Percentiles rank a stretch among this genome's conserved stretches.
Evolutionary conservation across 2,113 vertebrate species (phyloP).

Genomic region (Erinaceus europaeus): DNA sequence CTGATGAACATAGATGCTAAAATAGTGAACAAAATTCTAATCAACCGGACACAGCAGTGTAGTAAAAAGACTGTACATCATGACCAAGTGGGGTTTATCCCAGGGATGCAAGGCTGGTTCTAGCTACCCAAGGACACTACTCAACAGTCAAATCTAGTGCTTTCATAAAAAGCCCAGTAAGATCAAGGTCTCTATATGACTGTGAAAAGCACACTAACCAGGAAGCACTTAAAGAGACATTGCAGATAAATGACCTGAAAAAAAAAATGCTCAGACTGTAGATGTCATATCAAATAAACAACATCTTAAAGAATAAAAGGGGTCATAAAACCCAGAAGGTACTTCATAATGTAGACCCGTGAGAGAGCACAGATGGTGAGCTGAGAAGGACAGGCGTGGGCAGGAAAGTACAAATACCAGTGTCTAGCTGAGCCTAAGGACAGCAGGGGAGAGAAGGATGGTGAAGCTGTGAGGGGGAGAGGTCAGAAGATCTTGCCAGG

Average conservation of each 20-base stretch:
- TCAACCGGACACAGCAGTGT: too few species aligned
- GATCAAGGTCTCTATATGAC: background rate
- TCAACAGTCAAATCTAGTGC: background rate
- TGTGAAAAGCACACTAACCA: background rate
- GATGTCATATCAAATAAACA: background rate
- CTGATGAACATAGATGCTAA: too few species aligned
- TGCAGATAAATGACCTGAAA: background rate
- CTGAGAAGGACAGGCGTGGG: background rate
- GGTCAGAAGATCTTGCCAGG: background rate
- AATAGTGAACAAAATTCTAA: too few species aligned
- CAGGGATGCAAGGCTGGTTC: too few species aligned
- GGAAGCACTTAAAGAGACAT: background rate
- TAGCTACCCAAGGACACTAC: background rate
- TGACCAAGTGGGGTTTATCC: too few species aligned
- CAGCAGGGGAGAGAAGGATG: too few species aligned
- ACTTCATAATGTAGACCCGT: background rate
- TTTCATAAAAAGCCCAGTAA: background rate
- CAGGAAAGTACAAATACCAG: accelerated
- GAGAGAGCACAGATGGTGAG: background rate
- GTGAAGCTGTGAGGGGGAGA: accelerated
- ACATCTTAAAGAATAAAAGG: background rate
- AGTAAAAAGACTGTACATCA: too few species aligned
- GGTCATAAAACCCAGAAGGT: background rate
- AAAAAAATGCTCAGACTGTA: background rate
- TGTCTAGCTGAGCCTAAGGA: background rate